Percentiles rank a stretch among this genome's conserved stretches.
Conservation (phyloP, 2,797 vertebrate genomes). For the Diglossa cyanea region DNA sequence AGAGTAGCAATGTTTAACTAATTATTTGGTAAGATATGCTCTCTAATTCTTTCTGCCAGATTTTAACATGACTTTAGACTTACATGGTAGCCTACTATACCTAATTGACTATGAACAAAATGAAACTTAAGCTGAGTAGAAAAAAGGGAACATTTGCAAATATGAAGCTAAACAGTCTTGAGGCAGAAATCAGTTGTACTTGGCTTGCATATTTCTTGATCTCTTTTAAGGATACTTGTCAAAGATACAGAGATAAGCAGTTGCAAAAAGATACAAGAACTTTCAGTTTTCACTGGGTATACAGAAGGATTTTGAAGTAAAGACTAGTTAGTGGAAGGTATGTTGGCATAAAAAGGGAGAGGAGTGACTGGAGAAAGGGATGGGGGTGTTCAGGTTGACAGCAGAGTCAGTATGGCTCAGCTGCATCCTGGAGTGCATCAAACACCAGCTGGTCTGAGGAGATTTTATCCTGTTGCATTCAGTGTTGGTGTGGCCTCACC, state of each 20-base stretch:
- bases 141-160: background rate
- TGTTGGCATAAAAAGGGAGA: background rate
- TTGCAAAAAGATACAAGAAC: background rate
- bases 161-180: background rate
- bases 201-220: background rate
- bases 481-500: rapidly evolving
- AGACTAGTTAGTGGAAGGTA: background rate
- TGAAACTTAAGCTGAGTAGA: background rate
- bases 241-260: background rate
- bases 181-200: background rate
- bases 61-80: background rate
- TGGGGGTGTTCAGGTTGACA: background rate
- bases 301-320: background rate
- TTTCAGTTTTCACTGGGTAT: background rate
- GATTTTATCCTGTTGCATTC: background rate
- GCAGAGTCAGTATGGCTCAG: background rate
- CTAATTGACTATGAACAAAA: background rate
- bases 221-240: background rate
- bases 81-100: background rate
- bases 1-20: background rate
- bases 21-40: background rate
- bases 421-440: background rate
- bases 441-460: background rate
- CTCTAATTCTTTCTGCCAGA: background rate
- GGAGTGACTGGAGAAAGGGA: background rate